Base-by-base conservation (phyloP, 2,797 vertebrate species). In the Danio albolineatus region DNA sequence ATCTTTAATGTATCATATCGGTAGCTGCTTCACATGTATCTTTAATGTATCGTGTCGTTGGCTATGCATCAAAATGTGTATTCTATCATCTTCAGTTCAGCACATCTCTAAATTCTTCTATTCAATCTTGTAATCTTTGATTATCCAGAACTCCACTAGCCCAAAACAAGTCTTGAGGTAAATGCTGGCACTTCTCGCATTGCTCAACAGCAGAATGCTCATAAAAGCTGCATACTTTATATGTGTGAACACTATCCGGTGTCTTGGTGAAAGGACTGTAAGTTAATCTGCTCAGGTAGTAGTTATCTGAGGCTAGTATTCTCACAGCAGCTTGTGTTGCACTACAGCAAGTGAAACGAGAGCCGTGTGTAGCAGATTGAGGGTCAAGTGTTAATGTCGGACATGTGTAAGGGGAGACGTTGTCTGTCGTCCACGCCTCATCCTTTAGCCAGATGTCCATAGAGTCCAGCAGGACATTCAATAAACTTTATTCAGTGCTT, bases 311-410 rank as follows among this genome's bases (percentile, higher is more conserved):
- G 51, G 71, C 70, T 44, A 36, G 53, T 49, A 72, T 51, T 28
- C 64, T 76, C 41, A 66, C 21, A 62, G 44, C 10, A 39, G 49
- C n/a, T 53, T 69, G 65, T 59, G 21, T 79, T 81, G 75, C 83
- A 4, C 46, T 51, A 38, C 69, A 46, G 46, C 7, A 64, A 51
- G 6, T 82, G 80, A 80, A 78, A 83, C 43, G 4, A 57, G 77
- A 77, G n/a, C 66, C 54, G 2, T 39, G 7, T 28, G 48, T 38
- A 76, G 48, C 53, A 65, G 51, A 78, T 61, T 70, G 76, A 51
- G 69, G 73, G 67, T 83, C 59, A 80, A 81, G 71, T 83, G 81
- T 76, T 74, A 79, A 78, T 78, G 67, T 76, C 67, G 62, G 65
- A 85, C 76, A 67, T 28, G 61, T 73, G 84, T 69, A 83, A 80